These are phyloP conservation scores for Penaeus monodon DNA, from an alignment of 2,888 invertebrate genomes.

Conservation along the genomic window DNA sequence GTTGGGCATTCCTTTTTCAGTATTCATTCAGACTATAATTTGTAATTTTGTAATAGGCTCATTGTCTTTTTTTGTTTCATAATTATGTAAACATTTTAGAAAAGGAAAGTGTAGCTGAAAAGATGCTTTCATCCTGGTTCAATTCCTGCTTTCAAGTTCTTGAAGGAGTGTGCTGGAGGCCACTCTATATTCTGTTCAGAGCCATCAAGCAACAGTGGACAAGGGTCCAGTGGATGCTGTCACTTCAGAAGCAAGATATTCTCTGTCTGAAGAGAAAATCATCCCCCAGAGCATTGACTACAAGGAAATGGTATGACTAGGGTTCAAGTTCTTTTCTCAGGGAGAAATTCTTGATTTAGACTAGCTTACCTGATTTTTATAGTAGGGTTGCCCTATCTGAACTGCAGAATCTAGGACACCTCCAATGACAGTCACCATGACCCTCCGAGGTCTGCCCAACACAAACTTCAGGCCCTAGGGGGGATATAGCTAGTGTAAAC, in stretches of 20 bases:
- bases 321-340: conserved; percentile 77
- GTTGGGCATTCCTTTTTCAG: no score
- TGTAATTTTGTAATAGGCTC: background rate
- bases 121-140: conserved; percentile 99
- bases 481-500: no score
- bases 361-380: no score
- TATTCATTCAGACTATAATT: no score
- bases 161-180: conserved; percentile 98
- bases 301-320: conserved; percentile 80
- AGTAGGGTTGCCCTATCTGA: no score
- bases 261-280: conserved; percentile 97
- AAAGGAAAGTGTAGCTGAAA: conserved; percentile 99
- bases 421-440: no score
- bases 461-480: no score
- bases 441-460: no score
- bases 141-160: conserved; percentile 96
- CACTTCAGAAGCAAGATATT: conserved; percentile 97
- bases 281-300: conserved; percentile 98
- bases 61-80: background rate
- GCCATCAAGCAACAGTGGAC: conserved; percentile 99
- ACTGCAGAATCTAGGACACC: no score
- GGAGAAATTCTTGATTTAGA: no score
- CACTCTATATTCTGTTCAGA: conserved; percentile 96
- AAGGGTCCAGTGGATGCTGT: conserved; percentile 99
- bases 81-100: conserved; percentile 68